phyloP scores from a whole-genome alignment of 2,888 invertebrate genomes.

The Trilocha varians region DNA sequence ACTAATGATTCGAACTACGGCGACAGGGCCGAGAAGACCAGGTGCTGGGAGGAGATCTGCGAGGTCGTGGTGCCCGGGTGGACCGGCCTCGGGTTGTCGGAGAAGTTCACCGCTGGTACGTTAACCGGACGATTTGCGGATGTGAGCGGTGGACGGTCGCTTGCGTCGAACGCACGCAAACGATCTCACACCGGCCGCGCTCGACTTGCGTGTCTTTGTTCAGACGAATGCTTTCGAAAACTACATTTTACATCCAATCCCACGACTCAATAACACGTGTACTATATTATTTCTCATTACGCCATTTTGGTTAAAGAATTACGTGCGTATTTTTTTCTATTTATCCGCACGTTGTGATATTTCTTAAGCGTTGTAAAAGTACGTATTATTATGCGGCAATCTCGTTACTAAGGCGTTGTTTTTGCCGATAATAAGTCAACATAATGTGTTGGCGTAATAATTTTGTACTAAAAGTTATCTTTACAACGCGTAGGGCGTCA shows the following conservation, averaged over 20 bases:
- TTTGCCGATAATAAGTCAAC: background rate
- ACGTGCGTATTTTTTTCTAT: background rate
- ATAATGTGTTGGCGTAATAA: background rate
- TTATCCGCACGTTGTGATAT: background rate
- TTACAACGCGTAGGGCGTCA: background rate
- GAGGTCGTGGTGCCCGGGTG: constrained; percentile 59
- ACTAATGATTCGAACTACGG: constrained; percentile 57
- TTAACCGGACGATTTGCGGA: constrained; percentile 36
- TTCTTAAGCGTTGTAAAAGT: too few relatives aligned
- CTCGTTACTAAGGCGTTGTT: background rate
- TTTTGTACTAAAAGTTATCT: background rate
- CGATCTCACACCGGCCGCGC: constrained; percentile 46
- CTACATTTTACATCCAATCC: constrained; percentile 31
- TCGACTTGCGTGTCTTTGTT: constrained; percentile 65
- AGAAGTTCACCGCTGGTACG: constrained; percentile 63
- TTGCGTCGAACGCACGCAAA: constrained; percentile 20
- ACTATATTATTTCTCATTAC: constrained; percentile 14
- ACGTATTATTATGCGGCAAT: too few relatives aligned
- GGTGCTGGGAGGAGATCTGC: constrained; percentile 65
- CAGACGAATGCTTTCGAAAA: constrained; percentile 55
- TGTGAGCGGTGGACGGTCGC: constrained; percentile 20
- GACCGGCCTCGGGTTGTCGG: constrained; percentile 45
- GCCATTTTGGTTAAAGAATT: constrained; percentile 29
- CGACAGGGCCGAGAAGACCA: constrained; percentile 57
- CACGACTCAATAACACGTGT: constrained; percentile 28